Evolutionary conservation across 2,797 vertebrate species (phyloP), one percentile per base, ranked within the genome.

Genomic region (Botia kubotai): DNA sequence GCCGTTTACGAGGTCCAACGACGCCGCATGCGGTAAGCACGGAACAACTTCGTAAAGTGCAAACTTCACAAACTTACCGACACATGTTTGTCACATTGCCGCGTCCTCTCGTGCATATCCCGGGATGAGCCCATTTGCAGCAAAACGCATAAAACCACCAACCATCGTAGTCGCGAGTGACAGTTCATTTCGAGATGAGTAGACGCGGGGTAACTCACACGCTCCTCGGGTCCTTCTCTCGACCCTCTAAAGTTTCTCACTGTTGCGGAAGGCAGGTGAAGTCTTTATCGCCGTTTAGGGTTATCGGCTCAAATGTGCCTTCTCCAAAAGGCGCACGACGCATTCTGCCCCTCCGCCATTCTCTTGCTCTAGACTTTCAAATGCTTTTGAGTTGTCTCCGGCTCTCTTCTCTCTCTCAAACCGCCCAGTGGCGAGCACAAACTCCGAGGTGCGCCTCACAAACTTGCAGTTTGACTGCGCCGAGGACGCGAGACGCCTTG

Each of bases 11-110:
- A 72, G 48, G 8, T 57, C 52, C 11, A 19, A 29, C 14, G 39
- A 62, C 43, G 29, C 69, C n/a, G 58, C 67, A 48, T 65, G 68
- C 68, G 48, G n/a, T 23, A 55, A 39, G 36, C 66, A 19, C 39
- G 39, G 36, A 14, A 46, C 55, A 50, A 6, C 57, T 13, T n/a
- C 57, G 48, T 46, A 48, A 71, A 43, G 17, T 13, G 60, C 48
- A 55, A n/a, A 8, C 14, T 14, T 65, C 10, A 55, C 36, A 63
- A 74, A 95, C 96, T 97, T 92, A 97, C 96, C 95, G 94, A 93
- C 91, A 91, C 92, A 16, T 95, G 95, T 77, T 92, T 82, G 87
- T 93, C 94, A 89, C 96, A 97, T 84, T 95, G 94, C 89, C 90
- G 93, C 82, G 93, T 93, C 65, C 72, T 82, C 43, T 72, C 75